Evolutionary conservation across 2,797 vertebrate genomes (phyloP).

Genomic region (Artibeus lituratus): DNA sequence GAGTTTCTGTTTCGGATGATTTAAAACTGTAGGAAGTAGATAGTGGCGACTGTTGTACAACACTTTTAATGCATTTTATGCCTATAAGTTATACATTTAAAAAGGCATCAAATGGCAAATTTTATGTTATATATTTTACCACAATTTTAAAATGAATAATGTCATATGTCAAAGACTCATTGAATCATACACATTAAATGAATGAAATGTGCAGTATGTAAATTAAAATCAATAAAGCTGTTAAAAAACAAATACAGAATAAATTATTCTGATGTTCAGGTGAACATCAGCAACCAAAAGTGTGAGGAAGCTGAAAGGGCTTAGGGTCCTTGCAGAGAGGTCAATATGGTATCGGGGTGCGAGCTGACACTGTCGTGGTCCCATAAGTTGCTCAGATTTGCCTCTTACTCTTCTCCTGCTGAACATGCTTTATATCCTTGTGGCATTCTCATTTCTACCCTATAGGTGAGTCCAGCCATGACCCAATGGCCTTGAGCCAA

Average conservation of each 20-base stretch:
- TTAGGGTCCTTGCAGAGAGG: background rate
- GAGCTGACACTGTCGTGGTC: background rate
- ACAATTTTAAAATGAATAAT: background rate
- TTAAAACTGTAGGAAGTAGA: background rate
- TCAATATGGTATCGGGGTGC: background rate
- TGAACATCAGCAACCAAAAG: background rate
- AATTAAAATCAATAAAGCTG: background rate
- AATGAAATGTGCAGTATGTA: background rate
- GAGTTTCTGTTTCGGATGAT: background rate
- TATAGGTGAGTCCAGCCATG: background rate
- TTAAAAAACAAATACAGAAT: background rate
- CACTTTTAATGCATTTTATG: background rate
- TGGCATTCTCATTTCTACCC: background rate
- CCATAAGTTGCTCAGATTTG: background rate
- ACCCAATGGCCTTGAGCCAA: background rate
- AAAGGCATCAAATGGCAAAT: background rate
- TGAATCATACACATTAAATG: background rate
- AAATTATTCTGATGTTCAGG: background rate
- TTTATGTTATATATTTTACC: background rate
- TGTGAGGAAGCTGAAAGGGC: background rate
- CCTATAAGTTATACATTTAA: background rate
- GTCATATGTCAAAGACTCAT: background rate
- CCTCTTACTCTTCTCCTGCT: background rate
- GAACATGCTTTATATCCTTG: background rate
- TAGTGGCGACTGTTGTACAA: background rate